Base-by-base conservation (phyloP, 2,797 vertebrate genomes). In the Gymnoscopelus braueri region DNA sequence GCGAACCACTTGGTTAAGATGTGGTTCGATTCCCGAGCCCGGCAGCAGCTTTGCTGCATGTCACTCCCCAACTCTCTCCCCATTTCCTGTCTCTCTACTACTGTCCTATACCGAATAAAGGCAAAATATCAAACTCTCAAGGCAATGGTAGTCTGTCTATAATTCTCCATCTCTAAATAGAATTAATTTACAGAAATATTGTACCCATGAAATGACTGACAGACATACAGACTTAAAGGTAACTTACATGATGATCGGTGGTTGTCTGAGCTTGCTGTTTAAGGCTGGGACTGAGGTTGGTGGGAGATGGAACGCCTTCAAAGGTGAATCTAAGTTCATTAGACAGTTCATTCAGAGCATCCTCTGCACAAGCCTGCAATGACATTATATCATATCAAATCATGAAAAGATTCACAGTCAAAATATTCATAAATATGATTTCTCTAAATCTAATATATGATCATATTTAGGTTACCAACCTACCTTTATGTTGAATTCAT, bases 331-430 rank as follows among this genome's bases (percentile, higher is more conserved):
- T 84, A 72, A 96, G 69, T 61, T 92, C 89, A 65, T 95, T 93
- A 12, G 1, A 57, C 63, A 96, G 72, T 11, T 82, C 77, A 39
- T 89, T 95, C 35, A 95, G 74, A 0, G 82, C 69, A 77, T 96
- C 95, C 11, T 95, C 94, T 55, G 94, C 90, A 54, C 94, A 95
- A 14, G 82, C 48, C 95, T 96, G 69, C 32, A 82, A 56, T 10
- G 47, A 48, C 5, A 63, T 19, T 19, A 19, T 19, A 19, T 19
- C 19, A 19, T 19, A 19, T 19, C 19, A 19, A 19, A 19, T 50
- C 3, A 51, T 15, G 9, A 5, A 23, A 39, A 49, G 13, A 39
- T 39, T 39, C 7, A 35, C 32, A 39, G 32, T 32, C 32, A 8
- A 9, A 39, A 8, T 9, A 2, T 19, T 8, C 6, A 3, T 55